These are phyloP conservation scores for Trachurus trachurus DNA, from an alignment of 2,797 vertebrate species.

Conservation along the genomic window DNA sequence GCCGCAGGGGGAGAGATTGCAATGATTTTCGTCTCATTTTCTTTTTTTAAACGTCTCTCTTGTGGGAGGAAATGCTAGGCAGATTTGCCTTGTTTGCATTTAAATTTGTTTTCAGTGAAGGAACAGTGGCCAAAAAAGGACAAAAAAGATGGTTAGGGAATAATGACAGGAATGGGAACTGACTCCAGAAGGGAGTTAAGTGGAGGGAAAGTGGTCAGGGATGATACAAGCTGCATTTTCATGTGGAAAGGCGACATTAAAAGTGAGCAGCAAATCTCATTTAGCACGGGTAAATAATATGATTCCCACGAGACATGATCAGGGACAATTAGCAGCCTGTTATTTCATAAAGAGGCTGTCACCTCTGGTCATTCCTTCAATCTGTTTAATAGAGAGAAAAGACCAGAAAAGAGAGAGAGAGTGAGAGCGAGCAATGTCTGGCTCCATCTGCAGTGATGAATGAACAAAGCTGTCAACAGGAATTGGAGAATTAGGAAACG, in stretches of 20 bases:
- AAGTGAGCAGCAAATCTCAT: conserved; percentile 20
- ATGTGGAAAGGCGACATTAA: conserved; percentile 36
- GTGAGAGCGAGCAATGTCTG: not conserved
- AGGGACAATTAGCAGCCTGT: conserved; percentile 34
- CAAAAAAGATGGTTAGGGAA: conserved; percentile 26
- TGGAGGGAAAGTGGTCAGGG: conserved; percentile 40
- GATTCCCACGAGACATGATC: conserved; percentile 24
- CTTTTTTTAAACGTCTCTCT: conserved; percentile 58
- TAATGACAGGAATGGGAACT: conserved; percentile 46
- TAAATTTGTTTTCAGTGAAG: conserved; percentile 67
- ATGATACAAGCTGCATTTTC: conserved; percentile 46
- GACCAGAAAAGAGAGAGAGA: conserved; percentile 18
- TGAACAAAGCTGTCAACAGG: conserved; percentile 42
- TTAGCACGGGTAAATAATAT: conserved; percentile 47
- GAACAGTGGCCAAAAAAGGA: conserved; percentile 7
- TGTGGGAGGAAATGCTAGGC: conserved; percentile 63
- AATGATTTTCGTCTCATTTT: conserved; percentile 63
- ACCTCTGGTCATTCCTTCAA: conserved; percentile 27
- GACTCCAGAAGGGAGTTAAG: conserved; percentile 53
- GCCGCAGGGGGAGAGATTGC: conserved; percentile 40
- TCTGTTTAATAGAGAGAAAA: conserved; percentile 39
- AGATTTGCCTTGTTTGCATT: conserved; percentile 76
- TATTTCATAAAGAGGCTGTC: conserved; percentile 40
- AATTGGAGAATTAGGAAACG: conserved; percentile 49
- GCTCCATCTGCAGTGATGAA: conserved; percentile 32